Base-by-base conservation (phyloP, 2,888 invertebrate species). In the Papilio protenor region DNA sequence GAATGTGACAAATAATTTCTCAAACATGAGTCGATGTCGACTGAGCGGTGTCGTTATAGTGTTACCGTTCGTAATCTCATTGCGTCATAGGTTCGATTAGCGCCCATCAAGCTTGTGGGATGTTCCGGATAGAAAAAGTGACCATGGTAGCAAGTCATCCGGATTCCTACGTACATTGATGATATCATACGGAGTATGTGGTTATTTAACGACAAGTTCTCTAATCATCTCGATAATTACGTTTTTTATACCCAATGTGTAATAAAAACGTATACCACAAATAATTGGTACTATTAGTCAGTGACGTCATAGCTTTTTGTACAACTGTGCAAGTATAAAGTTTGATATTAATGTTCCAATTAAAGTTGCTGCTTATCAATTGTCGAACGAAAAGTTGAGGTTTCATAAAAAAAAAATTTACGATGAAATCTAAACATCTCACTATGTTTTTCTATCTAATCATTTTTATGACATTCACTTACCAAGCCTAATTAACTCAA, bases 101-200 rank as follows among this genome's bases (percentile, higher is more conserved):
- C 57, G 69, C 66, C 59, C 73, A 66, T 74, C 47, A 75, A 75
- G 74, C 73, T 73, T 73, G 83, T 82, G 81, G 90, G 90, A 91
- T 88, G 90, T 84, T 87, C 82, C 82, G 79, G 80, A 80, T 86
- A 90, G 90, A 94, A 94, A 93, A 94, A 92, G 92, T 92, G 93
- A 80, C 94, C 93, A 86, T 93, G 94, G 87, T 89, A 84, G 88
- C 88, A 88, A 89, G 85, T 86, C 90, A 92, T 90, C 93, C 94
- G 94, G 94, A 93, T 94, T 92, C 91, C 87, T 88, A 85, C 86
- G 86, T 84, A 86, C 81, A 85, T 84, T 81, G 85, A 92, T 94
- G 91, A 94, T 89, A 91, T 94, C 94, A 94, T 89, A 81, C 86
- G 89, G 90, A 92, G 79, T 87, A 87, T 89, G 84, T 90, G 88